Evolutionary conservation across 1,140 invertebrate genomes (phyloP).

Genomic region (Drosophila ercepeae): DNA sequence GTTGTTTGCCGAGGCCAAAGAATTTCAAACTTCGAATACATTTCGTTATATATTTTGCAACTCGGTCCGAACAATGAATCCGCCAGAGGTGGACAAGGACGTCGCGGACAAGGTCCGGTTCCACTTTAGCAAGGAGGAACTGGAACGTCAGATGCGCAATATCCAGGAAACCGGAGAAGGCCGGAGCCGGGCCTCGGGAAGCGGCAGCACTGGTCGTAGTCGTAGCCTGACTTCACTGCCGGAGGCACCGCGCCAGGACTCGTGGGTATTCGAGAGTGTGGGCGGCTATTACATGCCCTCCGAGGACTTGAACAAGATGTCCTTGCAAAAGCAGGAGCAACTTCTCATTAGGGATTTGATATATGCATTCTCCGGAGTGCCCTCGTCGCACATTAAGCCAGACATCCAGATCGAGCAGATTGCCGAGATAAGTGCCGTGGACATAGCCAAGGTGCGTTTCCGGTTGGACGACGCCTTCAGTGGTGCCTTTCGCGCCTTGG

Average conservation of each 20-base stretch:
- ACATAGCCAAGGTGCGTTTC: constrained; percentile 49
- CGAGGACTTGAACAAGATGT: constrained; percentile 47
- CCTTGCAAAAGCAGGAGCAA: constrained; percentile 39
- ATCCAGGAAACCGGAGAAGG: constrained; percentile 2
- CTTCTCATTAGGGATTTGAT: constrained; percentile 59
- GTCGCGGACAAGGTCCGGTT: constrained; percentile 5
- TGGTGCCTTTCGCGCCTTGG: constrained; percentile 33
- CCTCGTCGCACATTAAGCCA: constrained; percentile 45
- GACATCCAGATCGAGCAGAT: constrained; percentile 35
- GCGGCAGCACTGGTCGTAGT: not conserved
- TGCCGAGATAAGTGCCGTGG: constrained; percentile 14
- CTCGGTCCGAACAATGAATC: constrained; percentile 9
- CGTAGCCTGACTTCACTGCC: not conserved
- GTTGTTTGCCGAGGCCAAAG: not conserved
- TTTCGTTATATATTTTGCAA: constrained; percentile 8
- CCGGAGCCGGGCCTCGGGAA: not conserved
- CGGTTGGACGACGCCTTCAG: constrained; percentile 51
- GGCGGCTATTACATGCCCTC: constrained; percentile 56
- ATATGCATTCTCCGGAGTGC: constrained; percentile 67
- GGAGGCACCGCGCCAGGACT: constrained; percentile 6
- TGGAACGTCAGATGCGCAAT: constrained; percentile 13
- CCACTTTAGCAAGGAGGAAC: constrained; percentile 34
- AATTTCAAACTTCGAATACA: not conserved
- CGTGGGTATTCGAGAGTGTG: constrained; percentile 59
- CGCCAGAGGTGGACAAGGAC: constrained; percentile 8